Conservation (phyloP, 2,113 vertebrate species). For the Antechinus stuartii region DNA sequence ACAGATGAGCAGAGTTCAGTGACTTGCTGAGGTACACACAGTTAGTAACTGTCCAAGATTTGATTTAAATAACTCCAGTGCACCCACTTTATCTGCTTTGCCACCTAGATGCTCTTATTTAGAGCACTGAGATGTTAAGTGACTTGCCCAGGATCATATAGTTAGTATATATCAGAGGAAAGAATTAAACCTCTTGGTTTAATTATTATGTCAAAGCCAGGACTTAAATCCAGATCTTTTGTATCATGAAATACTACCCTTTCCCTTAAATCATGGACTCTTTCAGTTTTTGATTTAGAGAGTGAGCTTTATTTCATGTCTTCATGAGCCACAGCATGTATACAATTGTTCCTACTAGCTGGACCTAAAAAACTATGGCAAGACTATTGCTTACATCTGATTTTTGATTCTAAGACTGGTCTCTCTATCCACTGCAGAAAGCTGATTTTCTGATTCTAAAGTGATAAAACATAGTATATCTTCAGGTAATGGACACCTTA, state of each 20-base stretch:
- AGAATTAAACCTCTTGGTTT: neutral
- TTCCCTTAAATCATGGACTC: neutral
- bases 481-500: neutral
- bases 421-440: neutral
- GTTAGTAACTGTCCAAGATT: neutral
- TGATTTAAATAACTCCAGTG: neutral
- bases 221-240: neutral
- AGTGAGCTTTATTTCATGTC: neutral
- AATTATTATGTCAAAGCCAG: too few species aligned
- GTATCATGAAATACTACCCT: neutral
- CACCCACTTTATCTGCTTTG: neutral
- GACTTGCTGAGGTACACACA: neutral
- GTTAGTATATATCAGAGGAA: neutral
- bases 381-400: neutral
- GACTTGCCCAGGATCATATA: neutral
- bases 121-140: neutral
- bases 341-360: neutral
- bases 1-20: neutral
- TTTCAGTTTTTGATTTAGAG: neutral
- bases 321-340: neutral
- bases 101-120: neutral
- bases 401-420: neutral
- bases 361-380: neutral
- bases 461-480: neutral
- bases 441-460: neutral